Evolutionary conservation across 37 sponge, comb jelly and placozoan species (phyloP).

Genomic region (Mnemiopsis leidyi): DNA sequence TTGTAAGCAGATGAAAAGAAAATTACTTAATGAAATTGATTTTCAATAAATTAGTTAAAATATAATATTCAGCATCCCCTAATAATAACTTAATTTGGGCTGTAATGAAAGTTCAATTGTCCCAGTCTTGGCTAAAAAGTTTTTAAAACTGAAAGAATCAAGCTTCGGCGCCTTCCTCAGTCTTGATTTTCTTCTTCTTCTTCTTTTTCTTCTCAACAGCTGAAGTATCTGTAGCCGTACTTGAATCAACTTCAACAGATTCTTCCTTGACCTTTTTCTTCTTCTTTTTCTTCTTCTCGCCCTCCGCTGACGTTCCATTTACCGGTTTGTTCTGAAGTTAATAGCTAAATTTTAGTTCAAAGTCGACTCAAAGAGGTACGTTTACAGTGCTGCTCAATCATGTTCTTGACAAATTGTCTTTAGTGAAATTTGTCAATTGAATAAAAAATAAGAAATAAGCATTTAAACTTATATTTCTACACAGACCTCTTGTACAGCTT

Average conservation of each 20-base stretch:
- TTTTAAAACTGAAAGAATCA: not conserved
- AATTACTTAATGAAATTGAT: not conserved
- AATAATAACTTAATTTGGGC: not conserved
- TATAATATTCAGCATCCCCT: not conserved
- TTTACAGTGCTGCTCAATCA: no score
- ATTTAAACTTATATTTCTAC: no score
- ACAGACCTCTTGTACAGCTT: no score
- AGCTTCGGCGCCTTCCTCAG: conserved; percentile 7
- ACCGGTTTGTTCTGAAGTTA: not conserved
- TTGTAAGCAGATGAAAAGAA: no score
- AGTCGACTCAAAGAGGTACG: no score
- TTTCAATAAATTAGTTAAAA: not conserved
- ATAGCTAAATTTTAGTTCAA: no score
- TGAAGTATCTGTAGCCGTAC: not conserved
- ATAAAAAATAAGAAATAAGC: no score
- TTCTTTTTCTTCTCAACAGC: conserved; percentile 62
- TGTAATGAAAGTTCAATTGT: not conserved
- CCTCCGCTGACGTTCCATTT: not conserved
- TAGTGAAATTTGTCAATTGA: no score
- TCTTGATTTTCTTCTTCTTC: conserved; percentile 68
- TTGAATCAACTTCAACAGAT: not conserved
- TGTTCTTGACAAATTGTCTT: no score
- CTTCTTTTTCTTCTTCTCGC: conserved; percentile 65
- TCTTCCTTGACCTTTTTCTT: conserved; percentile 59
- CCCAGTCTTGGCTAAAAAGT: not conserved